A percentile compares a stretch with the other conserved stretches of the same genome.
phyloP scores from a whole-genome alignment of 2,113 vertebrate genomes.

The Hyla sarda region DNA sequence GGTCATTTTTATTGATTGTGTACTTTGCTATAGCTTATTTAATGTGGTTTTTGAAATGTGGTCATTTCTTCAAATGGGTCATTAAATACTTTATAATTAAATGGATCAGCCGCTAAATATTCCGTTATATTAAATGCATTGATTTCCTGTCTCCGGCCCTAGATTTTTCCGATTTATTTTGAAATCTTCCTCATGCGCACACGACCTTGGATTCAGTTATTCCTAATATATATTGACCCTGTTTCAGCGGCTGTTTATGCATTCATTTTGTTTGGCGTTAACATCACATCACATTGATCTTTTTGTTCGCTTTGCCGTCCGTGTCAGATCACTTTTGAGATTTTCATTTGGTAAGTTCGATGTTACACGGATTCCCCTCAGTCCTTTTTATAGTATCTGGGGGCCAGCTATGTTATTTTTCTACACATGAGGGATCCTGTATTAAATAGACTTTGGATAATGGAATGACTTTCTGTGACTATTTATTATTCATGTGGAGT shows the following conservation, averaged over 20 bases:
- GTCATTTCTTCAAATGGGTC: neutral
- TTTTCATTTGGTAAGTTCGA: neutral
- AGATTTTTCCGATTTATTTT: neutral
- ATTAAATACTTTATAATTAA: slow-evolving; percentile 13
- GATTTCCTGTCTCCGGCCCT: neutral
- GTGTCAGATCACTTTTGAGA: no score
- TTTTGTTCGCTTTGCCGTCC: neutral
- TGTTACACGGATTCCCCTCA: neutral
- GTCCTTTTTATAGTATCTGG: neutral
- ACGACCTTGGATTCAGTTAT: slow-evolving; percentile 16
- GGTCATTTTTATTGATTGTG: slow-evolving; percentile 17
- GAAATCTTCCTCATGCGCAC: neutral
- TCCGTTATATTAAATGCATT: neutral
- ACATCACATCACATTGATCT: neutral
- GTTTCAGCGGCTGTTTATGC: neutral
- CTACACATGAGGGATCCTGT: no score
- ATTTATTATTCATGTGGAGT: no score
- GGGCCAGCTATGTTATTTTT: neutral
- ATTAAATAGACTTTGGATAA: no score
- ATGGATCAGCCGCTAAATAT: slow-evolving; percentile 2
- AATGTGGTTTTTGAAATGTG: slow-evolving; percentile 9
- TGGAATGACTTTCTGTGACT: no score
- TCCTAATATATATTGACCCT: neutral
- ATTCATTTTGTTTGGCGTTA: neutral
- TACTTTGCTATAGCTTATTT: slow-evolving; percentile 1